Percentiles rank a stretch among this genome's conserved stretches.
These are phyloP conservation scores for Mythimna loreyi DNA, from an alignment of 2,888 invertebrate species.

Conservation along the genomic window DNA sequence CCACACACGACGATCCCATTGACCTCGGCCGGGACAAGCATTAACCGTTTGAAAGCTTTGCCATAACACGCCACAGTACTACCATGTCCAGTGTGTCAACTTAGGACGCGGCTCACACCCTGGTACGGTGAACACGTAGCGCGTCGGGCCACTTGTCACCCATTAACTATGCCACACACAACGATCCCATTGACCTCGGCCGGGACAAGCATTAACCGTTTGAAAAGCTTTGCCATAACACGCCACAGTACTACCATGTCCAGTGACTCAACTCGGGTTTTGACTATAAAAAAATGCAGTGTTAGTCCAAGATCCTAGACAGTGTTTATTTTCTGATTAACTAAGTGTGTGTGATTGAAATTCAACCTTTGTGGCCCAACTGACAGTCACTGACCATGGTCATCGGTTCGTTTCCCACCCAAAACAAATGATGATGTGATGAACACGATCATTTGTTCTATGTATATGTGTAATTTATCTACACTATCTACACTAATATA, in stretches of 20 bases:
- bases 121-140: slow-evolving; percentile 21
- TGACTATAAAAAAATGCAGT: too few species aligned
- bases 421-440: too few species aligned
- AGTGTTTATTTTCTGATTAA: too few species aligned
- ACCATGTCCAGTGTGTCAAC: slow-evolving; percentile 1
- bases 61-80: slow-evolving; percentile 27
- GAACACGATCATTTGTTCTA: too few species aligned
- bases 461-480: too few species aligned
- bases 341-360: too few species aligned
- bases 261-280: too few species aligned
- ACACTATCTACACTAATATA: too few species aligned
- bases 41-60: slow-evolving; percentile 48
- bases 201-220: slow-evolving; percentile 35
- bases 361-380: too few species aligned
- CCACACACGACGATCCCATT: slow-evolving; percentile 52
- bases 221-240: slow-evolving; percentile 33
- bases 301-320: neutral
- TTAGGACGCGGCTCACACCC: slow-evolving; percentile 18
- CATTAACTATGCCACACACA: slow-evolving; percentile 51
- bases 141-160: slow-evolving; percentile 39
- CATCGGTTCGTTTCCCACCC: too few species aligned
- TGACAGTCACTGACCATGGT: too few species aligned
- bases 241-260: slow-evolving; percentile 19
- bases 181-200: slow-evolving; percentile 59
- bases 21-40: slow-evolving; percentile 47